phyloP scores from a whole-genome alignment of 2,797 vertebrate genomes.

The Trachurus trachurus region DNA sequence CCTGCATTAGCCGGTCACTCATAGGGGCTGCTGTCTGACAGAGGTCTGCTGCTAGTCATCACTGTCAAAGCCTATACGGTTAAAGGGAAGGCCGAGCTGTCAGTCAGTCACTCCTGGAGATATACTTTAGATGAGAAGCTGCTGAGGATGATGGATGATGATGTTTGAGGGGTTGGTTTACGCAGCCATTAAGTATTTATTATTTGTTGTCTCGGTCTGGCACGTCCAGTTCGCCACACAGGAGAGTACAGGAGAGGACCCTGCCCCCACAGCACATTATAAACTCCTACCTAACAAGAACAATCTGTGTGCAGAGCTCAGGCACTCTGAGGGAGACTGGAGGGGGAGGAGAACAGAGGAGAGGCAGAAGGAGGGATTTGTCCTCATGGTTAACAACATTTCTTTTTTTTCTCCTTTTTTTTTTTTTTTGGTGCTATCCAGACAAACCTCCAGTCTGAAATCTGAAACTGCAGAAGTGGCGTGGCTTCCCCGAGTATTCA shows the following conservation, averaged over 20 bases:
- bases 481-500: slow-evolving; percentile 36
- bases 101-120: neutral
- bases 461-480: slow-evolving; percentile 71
- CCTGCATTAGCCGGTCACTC: slow-evolving; percentile 65
- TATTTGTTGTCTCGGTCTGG: slow-evolving; percentile 20
- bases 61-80: slow-evolving; percentile 11
- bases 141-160: neutral
- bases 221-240: slow-evolving; percentile 52
- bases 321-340: slow-evolving; percentile 59
- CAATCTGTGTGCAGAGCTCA: slow-evolving; percentile 89
- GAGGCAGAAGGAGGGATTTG: slow-evolving; percentile 77
- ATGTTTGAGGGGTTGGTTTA: neutral
- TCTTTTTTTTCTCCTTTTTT: slow-evolving; percentile 33
- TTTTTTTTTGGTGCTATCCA: slow-evolving; percentile 58
- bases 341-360: slow-evolving; percentile 72
- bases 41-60: slow-evolving; percentile 37
- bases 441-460: slow-evolving; percentile 77
- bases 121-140: neutral
- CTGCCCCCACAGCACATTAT: slow-evolving; percentile 83
- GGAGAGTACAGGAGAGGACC: slow-evolving; percentile 58
- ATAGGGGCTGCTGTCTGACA: slow-evolving; percentile 41
- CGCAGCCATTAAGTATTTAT: neutral
- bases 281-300: slow-evolving; percentile 91
- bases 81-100: neutral
- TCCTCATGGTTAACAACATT: slow-evolving; percentile 66